Percentiles rank a stretch among this genome's conserved stretches.
Evolutionary conservation across 1,140 invertebrate species (phyloP).

Genomic region (Leptopilina boulardi): DNA sequence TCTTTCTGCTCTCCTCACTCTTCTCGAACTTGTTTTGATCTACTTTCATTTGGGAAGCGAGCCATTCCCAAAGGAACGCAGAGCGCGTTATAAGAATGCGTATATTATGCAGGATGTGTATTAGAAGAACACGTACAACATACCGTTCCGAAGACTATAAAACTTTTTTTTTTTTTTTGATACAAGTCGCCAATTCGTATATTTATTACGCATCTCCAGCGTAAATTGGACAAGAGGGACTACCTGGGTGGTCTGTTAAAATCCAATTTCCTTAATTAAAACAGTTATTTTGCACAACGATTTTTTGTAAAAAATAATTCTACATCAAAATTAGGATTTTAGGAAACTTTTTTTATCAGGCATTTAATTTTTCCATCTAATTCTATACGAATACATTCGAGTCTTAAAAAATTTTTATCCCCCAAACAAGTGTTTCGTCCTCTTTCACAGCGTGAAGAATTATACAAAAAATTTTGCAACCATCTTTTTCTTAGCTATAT

Average conservation of each 20-base stretch:
- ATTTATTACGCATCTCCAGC: constrained; percentile 18
- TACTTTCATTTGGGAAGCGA: constrained; percentile 15
- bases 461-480: no score
- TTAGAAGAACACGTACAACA: constrained; percentile 27
- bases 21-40: constrained; percentile 21
- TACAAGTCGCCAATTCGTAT: not conserved
- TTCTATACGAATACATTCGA: no score
- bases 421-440: no score
- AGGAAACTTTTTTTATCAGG: no score
- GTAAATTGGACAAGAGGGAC: not conserved
- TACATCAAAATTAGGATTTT: no score
- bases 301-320: no score
- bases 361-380: no score
- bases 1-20: not conserved
- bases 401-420: no score
- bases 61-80: constrained; percentile 24
- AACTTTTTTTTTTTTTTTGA: not conserved
- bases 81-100: constrained; percentile 24
- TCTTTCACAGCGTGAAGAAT: no score
- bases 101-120: constrained; percentile 28
- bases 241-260: constrained; percentile 1
- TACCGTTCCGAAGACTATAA: constrained; percentile 15
- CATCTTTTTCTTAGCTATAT: no score
- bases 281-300: not conserved
- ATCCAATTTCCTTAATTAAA: constrained; percentile 8